These are phyloP conservation scores for Syngnathoides biaculeatus DNA, from an alignment of 2,113 vertebrate species.

Conservation along the genomic window DNA sequence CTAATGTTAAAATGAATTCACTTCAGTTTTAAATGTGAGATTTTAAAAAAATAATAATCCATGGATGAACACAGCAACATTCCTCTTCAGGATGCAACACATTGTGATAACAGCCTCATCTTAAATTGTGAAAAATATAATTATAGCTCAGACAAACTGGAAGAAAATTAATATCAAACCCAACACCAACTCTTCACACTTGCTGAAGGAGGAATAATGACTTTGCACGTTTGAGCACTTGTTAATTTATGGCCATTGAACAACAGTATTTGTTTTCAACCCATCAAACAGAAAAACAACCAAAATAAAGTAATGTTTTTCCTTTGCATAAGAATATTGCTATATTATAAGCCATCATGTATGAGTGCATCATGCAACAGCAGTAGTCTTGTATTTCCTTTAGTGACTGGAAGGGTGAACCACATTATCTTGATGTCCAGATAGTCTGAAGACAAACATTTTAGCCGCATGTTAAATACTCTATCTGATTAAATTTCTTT, in stretches of 20 bases:
- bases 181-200: slow-evolving; percentile 1
- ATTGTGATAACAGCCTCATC: not conserved
- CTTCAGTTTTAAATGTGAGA: too few species aligned
- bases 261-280: too few species aligned
- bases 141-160: not conserved
- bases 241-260: too few species aligned
- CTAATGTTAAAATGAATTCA: too few species aligned
- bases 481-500: not conserved
- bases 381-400: not conserved
- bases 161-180: not conserved
- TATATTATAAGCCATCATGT: not conserved
- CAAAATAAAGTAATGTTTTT: too few species aligned
- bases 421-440: slow-evolving; percentile 1
- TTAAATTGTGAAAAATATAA: not conserved
- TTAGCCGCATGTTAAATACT: not conserved
- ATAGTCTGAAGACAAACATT: not conserved
- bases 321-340: not conserved
- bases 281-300: too few species aligned
- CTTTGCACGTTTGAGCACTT: too few species aligned
- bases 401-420: not conserved
- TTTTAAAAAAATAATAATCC: too few species aligned
- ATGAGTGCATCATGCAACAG: not conserved
- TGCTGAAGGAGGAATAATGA: slow-evolving; percentile 2
- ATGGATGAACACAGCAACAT: not conserved
- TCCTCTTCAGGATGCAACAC: not conserved